Percentiles rank a stretch among this genome's conserved stretches.
phyloP scores from a whole-genome alignment of 2,888 invertebrate genomes.

The Ischnus inquisitorius region DNA sequence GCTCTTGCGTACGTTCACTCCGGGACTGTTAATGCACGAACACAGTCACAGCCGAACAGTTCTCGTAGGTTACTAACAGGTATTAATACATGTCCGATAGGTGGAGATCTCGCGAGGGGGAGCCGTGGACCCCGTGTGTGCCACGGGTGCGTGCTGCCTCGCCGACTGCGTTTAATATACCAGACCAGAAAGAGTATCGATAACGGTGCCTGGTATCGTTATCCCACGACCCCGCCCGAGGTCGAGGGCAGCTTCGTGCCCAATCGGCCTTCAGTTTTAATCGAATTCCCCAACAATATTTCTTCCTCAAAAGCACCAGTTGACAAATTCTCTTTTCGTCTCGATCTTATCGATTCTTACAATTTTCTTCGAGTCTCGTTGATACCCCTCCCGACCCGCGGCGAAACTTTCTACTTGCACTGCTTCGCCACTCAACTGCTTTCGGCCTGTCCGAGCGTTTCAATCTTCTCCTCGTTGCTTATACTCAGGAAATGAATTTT shows the following conservation, averaged over 20 bases:
- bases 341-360: constrained; percentile 15
- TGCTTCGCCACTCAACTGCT: constrained; percentile 37
- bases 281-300: constrained; percentile 12
- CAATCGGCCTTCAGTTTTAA: constrained; percentile 54
- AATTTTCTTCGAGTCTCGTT: constrained; percentile 12
- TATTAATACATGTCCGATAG: constrained; percentile 13
- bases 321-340: neutral
- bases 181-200: constrained; percentile 45
- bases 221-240: constrained; percentile 62
- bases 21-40: constrained; percentile 32
- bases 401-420: constrained; percentile 64
- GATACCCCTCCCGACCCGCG: neutral
- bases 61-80: constrained; percentile 8
- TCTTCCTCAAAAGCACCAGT: neutral
- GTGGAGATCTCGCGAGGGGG: constrained; percentile 5
- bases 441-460: constrained; percentile 38
- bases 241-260: constrained; percentile 49
- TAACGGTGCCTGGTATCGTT: constrained; percentile 62
- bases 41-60: constrained; percentile 39
- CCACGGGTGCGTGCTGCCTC: constrained; percentile 13
- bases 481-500: constrained; percentile 62
- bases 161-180: constrained; percentile 20
- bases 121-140: constrained; percentile 37
- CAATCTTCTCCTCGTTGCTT: constrained; percentile 33
- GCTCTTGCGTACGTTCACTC: constrained; percentile 57